phyloP scores from a whole-genome alignment of 2,113 vertebrate species.

The Pluvianellus socialis region DNA sequence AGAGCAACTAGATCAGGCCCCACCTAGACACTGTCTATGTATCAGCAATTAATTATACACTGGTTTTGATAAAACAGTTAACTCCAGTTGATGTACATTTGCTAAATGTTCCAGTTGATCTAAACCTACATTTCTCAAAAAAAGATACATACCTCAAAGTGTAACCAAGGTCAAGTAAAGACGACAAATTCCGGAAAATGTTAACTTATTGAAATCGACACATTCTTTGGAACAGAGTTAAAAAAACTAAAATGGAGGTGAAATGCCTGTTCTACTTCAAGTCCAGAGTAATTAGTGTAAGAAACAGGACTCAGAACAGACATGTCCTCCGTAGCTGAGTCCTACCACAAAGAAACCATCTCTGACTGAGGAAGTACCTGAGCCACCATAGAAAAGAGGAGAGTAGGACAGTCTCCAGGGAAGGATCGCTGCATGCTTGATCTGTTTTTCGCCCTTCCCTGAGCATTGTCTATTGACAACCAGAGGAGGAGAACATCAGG shows the following conservation, averaged over 20 bases:
- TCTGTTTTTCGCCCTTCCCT: neutral
- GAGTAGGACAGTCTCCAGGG: neutral
- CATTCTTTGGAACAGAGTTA: neutral
- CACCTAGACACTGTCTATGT: neutral
- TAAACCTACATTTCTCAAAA: neutral
- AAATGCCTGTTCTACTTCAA: neutral
- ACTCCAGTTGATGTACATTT: neutral
- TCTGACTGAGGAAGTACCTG: neutral
- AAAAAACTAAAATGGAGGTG: neutral
- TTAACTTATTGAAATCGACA: neutral
- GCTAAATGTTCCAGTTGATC: neutral
- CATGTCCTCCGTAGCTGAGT: neutral
- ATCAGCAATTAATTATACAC: neutral
- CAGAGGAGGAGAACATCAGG: neutral
- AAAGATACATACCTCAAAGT: neutral
- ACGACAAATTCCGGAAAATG: neutral
- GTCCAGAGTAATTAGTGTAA: neutral
- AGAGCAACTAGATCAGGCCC: neutral
- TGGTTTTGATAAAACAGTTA: neutral
- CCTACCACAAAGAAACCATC: neutral
- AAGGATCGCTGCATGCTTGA: neutral
- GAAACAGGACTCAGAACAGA: neutral
- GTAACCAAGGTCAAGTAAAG: neutral
- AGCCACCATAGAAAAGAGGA: neutral
- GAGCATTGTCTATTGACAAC: neutral